Evolutionary conservation across 2,888 invertebrate genomes (phyloP).

Genomic region (Sarcophaga subvicina): DNA sequence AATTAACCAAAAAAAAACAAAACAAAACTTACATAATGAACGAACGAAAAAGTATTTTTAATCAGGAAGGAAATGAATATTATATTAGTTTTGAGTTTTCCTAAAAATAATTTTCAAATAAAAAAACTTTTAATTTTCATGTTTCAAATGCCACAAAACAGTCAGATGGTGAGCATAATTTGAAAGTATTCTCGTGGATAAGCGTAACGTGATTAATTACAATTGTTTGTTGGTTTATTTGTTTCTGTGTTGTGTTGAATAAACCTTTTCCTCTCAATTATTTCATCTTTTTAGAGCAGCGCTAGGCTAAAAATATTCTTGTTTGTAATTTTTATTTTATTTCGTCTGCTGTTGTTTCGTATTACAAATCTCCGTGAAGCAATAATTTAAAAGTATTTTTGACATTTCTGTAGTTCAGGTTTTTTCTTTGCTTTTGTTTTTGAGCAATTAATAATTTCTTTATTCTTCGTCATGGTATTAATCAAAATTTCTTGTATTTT

Average conservation of each 20-base stretch:
- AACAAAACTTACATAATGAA: conserved; percentile 23
- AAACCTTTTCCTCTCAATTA: conserved; percentile 29
- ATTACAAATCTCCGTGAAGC: conserved; percentile 70
- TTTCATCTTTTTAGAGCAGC: conserved; percentile 12
- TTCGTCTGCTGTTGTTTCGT: conserved; percentile 6
- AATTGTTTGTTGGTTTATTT: conserved; percentile 73
- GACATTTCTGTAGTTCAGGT: conserved; percentile 58
- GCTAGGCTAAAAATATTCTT: not conserved
- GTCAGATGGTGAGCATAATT: conserved; percentile 60
- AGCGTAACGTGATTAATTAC: conserved; percentile 77
- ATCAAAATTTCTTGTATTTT: conserved; percentile 8
- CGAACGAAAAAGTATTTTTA: conserved; percentile 23
- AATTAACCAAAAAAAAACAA: conserved; percentile 61
- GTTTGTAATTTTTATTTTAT: too few relatives aligned
- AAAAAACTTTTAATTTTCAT: conserved; percentile 29
- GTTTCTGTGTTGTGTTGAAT: not conserved
- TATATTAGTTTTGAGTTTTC: conserved; percentile 37
- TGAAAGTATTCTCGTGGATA: conserved; percentile 27
- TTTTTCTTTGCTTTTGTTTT: not conserved
- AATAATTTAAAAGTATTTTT: conserved; percentile 68
- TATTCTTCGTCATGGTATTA: conserved; percentile 49
- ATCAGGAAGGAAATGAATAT: conserved; percentile 64
- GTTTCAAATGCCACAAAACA: conserved; percentile 2
- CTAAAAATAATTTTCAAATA: not conserved
- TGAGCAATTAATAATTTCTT: conserved; percentile 3